Base-by-base conservation (phyloP, 30 jellyfish, hydroid and myxozoan genomes). In the Aurelia sp. region DNA sequence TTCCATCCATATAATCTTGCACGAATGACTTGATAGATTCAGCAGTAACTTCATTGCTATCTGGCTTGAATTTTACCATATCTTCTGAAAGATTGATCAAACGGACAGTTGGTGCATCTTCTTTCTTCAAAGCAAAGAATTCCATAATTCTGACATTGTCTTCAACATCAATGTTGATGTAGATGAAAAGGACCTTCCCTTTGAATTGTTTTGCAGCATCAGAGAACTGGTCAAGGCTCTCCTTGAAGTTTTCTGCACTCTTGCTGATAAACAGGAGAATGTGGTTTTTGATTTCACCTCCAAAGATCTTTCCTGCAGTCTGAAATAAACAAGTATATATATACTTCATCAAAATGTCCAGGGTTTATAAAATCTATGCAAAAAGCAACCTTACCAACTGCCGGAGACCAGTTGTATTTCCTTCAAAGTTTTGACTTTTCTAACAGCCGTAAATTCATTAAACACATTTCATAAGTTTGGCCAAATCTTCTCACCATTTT, bases 251-350 rank as follows among this genome's bases (percentile, higher is more conserved):
- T 24, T 95, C 99, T 38, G 97, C 93, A 11, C 63, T 41, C 77
- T 89, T 95, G 90, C 98, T 95, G 86, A 95, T 68, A 67, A 95
- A 95, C 86, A 95, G 33, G 71, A 95, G 93, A 50, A 95, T 24
- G 68, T 95, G 99, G 75, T 96, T 90, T 70, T 95, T 95, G 95
- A 95, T 77, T 4, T 88, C 99, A 24, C 99, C 99, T 79, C 99
- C 99, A 81, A 95, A 95, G 92, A 95, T 89, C 86, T 95, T 95
- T 13, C 96, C 92, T 41, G 99, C 99, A 95, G 96, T 97, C 92
- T 88, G 47, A 19, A 60, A 87, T 12, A 3, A 50, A 84, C 27
- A 41, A 47, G 50, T 30, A 3, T 8, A 53, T 24, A 33, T n/a
- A n/a, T n/a, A 60, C 13, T 10, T 18, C 11, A 30, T 78, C 2